Evolutionary conservation across 2,113 vertebrate species (phyloP).

Genomic region (Montifringilla adamsi): DNA sequence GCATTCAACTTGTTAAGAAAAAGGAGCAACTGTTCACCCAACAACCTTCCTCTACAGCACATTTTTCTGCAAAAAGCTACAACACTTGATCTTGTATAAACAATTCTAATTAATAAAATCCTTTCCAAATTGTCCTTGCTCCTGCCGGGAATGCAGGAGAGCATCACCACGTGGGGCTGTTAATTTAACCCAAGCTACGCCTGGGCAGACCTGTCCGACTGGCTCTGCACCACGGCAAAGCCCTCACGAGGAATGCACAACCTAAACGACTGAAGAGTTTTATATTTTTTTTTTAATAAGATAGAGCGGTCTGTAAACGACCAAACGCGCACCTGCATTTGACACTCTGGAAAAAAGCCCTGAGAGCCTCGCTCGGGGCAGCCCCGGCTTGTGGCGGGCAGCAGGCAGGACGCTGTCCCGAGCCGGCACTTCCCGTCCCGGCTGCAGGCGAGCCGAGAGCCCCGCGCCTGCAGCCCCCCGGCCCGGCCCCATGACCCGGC

Average conservation of each 20-base stretch:
- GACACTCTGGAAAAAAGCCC: fast-evolving
- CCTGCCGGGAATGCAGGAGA: neutral
- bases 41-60: no score
- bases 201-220: neutral
- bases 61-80: neutral
- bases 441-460: no score
- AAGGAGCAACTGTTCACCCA: neutral
- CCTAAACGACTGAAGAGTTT: neutral
- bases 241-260: neutral
- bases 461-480: neutral
- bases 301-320: fast-evolving
- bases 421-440: neutral
- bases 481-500: neutral
- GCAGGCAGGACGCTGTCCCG: neutral
- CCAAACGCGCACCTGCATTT: neutral
- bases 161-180: fast-evolving
- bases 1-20: neutral
- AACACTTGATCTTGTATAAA: fast-evolving
- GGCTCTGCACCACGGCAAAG: neutral
- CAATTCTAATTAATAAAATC: neutral
- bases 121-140: no score
- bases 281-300: neutral
- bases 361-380: fast-evolving
- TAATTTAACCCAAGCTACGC: neutral
- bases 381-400: fast-evolving